Conservation (phyloP, 2,888 invertebrate species). For the Argynnis bischoffii region DNA sequence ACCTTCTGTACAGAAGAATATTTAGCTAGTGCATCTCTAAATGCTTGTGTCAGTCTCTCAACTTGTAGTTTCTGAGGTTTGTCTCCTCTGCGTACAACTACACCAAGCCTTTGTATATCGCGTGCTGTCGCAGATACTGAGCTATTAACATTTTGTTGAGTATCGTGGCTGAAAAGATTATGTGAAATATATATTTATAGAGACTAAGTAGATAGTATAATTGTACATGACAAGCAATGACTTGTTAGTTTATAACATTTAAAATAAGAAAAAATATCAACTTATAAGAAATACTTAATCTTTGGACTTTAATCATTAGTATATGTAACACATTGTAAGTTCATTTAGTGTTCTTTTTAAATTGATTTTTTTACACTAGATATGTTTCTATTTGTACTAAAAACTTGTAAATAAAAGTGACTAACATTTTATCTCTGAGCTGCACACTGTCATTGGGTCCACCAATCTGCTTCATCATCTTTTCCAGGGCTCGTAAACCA, state of each 20-base stretch:
- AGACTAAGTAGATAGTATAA: too few species aligned
- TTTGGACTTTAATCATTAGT: too few species aligned
- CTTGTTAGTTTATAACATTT: too few species aligned
- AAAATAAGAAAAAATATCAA: too few species aligned
- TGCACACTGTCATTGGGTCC: slow-evolving; percentile 87
- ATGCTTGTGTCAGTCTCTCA: slow-evolving; percentile 91
- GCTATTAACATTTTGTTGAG: slow-evolving; percentile 88
- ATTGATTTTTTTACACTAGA: neutral
- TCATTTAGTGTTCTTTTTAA: neutral
- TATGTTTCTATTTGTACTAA: neutral
- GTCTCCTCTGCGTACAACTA: slow-evolving; percentile 86
- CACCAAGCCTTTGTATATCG: slow-evolving; percentile 87
- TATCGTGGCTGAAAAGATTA: slow-evolving; percentile 83
- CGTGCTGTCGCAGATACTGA: slow-evolving; percentile 88
- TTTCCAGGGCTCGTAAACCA: slow-evolving; percentile 87
- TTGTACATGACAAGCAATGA: too few species aligned
- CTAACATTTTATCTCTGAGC: slow-evolving; percentile 73
- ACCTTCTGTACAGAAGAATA: slow-evolving; percentile 92
- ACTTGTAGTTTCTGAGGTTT: slow-evolving; percentile 92
- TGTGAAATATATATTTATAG: slow-evolving; percentile 4
- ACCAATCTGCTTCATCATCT: slow-evolving; percentile 88
- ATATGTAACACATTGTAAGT: too few species aligned
- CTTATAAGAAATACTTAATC: too few species aligned
- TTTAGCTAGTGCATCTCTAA: slow-evolving; percentile 89
- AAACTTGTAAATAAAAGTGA: slow-evolving; percentile 23